Conservation (phyloP, 2,888 invertebrate genomes). For the Ichneumon xanthorius region DNA sequence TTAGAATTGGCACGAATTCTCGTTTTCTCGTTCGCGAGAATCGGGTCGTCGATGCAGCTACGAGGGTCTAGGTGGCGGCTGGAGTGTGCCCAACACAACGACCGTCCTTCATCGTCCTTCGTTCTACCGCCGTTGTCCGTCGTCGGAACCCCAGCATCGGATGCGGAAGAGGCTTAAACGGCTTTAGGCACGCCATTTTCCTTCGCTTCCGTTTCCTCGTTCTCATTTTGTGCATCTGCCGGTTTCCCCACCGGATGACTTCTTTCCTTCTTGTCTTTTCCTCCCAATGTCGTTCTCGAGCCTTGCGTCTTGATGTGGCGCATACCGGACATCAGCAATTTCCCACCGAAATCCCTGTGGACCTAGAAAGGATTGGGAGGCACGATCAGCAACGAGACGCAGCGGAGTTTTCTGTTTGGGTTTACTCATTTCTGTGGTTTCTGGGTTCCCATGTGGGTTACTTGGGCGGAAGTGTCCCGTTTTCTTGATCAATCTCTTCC, state of each 20-base stretch:
- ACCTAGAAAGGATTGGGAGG: slow-evolving; percentile 8
- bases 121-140: slow-evolving; percentile 23
- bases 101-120: background rate
- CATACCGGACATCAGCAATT: slow-evolving; percentile 43
- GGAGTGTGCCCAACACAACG: background rate
- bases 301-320: slow-evolving; percentile 11
- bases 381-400: slow-evolving; percentile 16
- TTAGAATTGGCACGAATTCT: slow-evolving; percentile 65
- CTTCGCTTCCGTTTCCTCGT: slow-evolving; percentile 13
- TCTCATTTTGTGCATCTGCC: background rate
- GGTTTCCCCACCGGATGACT: background rate
- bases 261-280: background rate
- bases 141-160: slow-evolving; percentile 28
- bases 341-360: slow-evolving; percentile 38
- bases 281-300: background rate
- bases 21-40: slow-evolving; percentile 58
- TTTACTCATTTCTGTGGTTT: background rate
- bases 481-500: background rate
- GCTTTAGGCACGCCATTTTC: slow-evolving; percentile 31
- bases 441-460: background rate
- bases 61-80: slow-evolving; percentile 5
- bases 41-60: background rate
- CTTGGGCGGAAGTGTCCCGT: background rate
- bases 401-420: background rate
- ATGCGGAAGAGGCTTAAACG: slow-evolving; percentile 49